Evolutionary conservation across 2,888 invertebrate species (phyloP), one percentile per base, ranked within the genome.

Genomic region (Phyto melanocephala): DNA sequence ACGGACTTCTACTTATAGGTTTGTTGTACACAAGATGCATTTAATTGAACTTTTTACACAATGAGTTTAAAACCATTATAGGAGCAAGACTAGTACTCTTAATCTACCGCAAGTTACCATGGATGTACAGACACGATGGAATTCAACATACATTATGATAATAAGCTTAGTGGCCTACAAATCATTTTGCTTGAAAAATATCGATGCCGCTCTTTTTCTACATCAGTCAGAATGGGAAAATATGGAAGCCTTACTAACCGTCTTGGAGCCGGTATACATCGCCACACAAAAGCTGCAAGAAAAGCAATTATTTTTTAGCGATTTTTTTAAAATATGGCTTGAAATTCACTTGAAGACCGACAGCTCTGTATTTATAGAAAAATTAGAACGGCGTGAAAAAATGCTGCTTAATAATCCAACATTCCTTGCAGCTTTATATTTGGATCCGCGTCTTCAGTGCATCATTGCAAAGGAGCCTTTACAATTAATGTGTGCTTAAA

Each of bases 261-360:
- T 60, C 15, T 40, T 60, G 22, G 37, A 40, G 58, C 58, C 62
- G 22, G 20, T 42, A 37, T 58, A 33, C 11, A n/a, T 52, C 15
- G 52, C 52, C 24, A 52, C 24, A 15, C 24, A 52, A 52, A 52
- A 6, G 24, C 52, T 52, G 13, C 52, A 52, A 56, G 33, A 56
- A 33, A 33, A 33, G 56, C 56, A 33, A 20, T 17, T 56, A 56
- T 56, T 56, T 56, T 28, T 56, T 11, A 17, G 33, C 33, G 56
- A 56, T 56, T 56, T 56, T 58, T 58, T 58, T 37, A 42, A 60
- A 60, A 42, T 60, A 24, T 37, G n/a, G 58, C 58, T 58, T 58
- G n/a, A 58, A 58, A n/a, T n/a, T n/a, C n/a, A n/a, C n/a, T n/a
- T 58, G 20, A 58, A 37, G 58, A 20, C 37, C 17, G 13, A 37